Evolutionary conservation across 2,797 vertebrate species (phyloP).

Genomic region (Xerus rutilus): DNA sequence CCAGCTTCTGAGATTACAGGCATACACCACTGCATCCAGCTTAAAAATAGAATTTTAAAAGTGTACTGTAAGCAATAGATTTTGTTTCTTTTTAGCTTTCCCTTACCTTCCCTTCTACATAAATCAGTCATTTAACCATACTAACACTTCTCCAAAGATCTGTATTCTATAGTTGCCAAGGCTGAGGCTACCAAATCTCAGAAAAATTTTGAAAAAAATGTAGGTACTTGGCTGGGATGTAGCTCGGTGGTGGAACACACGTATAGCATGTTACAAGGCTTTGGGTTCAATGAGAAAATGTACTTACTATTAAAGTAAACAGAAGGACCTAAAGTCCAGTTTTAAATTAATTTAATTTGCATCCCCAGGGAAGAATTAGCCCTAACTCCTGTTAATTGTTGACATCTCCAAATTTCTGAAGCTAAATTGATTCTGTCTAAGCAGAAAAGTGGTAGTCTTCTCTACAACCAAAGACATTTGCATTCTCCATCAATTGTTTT

Average conservation of each 20-base stretch:
- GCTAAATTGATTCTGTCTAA: background rate
- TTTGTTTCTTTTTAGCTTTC: constrained; percentile 39
- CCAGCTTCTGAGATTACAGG: too few relatives aligned
- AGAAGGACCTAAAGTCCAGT: background rate
- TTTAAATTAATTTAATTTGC: constrained; percentile 27
- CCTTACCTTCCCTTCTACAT: constrained; percentile 39
- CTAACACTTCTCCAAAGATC: constrained; percentile 25
- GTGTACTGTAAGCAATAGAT: background rate
- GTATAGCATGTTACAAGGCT: background rate
- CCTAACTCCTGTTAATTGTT: background rate
- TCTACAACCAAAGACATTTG: background rate
- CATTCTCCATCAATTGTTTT: constrained; percentile 26
- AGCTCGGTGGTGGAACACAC: background rate
- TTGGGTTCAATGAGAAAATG: background rate
- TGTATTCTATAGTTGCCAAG: background rate
- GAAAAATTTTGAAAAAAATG: background rate
- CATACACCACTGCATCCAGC: too few relatives aligned
- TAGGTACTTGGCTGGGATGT: background rate
- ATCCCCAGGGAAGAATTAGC: background rate
- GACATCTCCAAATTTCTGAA: constrained; percentile 33
- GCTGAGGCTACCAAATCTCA: background rate
- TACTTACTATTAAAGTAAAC: background rate
- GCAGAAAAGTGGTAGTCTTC: background rate
- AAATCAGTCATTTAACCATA: constrained; percentile 1
- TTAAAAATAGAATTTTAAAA: constrained; percentile 22